These are phyloP conservation scores for Heliconius himera DNA, from an alignment of 1,140 invertebrate species.

Conservation along the genomic window DNA sequence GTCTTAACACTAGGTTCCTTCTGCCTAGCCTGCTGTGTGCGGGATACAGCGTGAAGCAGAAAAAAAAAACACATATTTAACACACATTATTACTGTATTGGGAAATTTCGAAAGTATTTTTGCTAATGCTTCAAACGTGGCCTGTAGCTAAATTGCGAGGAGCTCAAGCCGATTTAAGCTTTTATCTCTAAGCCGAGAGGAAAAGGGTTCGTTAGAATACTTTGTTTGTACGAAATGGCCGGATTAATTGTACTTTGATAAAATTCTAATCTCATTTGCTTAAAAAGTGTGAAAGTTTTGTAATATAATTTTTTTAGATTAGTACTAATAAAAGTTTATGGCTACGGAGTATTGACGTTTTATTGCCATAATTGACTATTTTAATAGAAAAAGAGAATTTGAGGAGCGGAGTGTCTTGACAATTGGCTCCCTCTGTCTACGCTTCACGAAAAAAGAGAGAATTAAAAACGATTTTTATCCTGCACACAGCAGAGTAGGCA, in stretches of 20 bases:
- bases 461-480: too few species aligned
- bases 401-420: too few species aligned
- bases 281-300: background rate
- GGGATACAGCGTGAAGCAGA: too few species aligned
- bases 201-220: conserved; percentile 32
- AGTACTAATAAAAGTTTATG: background rate
- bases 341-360: too few species aligned
- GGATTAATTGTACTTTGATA: conserved; percentile 26
- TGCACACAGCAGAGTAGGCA: too few species aligned
- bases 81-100: too few species aligned
- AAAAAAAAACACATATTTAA: too few species aligned
- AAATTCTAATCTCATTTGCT: conserved; percentile 4
- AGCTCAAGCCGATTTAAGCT: conserved; percentile 32
- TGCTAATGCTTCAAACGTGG: conserved; percentile 27
- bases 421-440: too few species aligned
- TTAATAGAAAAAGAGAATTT: too few species aligned
- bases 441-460: background rate
- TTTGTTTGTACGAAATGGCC: conserved; percentile 16
- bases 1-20: too few species aligned
- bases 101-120: conserved; percentile 16
- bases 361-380: too few species aligned
- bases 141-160: conserved; percentile 21
- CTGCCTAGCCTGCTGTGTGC: too few species aligned
- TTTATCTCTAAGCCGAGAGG: conserved; percentile 29
- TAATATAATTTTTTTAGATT: background rate